A percentile compares a stretch with the other conserved stretches of the same genome.
Conservation (phyloP, 2,888 invertebrate species). For the Cerastis leucographa region DNA sequence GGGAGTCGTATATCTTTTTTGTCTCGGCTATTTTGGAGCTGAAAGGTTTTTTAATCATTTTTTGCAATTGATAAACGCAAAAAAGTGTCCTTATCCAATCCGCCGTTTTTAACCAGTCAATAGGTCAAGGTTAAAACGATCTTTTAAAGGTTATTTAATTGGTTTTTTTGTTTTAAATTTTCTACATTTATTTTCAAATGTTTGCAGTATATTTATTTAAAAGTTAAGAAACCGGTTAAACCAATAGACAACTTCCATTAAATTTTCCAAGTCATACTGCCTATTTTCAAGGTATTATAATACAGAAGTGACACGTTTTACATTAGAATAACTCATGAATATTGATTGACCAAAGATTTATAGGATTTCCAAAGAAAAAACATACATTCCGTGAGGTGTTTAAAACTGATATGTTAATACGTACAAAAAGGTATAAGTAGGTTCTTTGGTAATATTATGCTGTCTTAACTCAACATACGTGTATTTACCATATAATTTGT, state of each 20-base stretch:
- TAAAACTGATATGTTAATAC: slow-evolving; percentile 60
- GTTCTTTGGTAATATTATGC: slow-evolving; percentile 43
- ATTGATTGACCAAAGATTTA: slow-evolving; percentile 57
- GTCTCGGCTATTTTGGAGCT: background rate
- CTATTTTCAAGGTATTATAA: slow-evolving; percentile 38
- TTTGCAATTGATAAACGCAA: background rate
- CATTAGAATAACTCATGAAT: slow-evolving; percentile 58
- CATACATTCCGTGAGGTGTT: slow-evolving; percentile 58
- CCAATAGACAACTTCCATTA: slow-evolving; percentile 12
- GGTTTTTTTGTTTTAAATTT: background rate
- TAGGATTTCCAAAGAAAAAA: slow-evolving; percentile 58
- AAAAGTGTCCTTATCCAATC: background rate
- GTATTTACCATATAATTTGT: slow-evolving; percentile 22
- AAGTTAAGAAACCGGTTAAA: slow-evolving; percentile 17
- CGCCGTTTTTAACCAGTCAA: background rate
- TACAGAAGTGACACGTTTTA: slow-evolving; percentile 49
- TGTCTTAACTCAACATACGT: slow-evolving; percentile 15
- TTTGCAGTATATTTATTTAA: background rate
- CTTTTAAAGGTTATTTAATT: background rate
- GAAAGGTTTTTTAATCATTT: background rate
- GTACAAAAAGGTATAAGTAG: slow-evolving; percentile 26
- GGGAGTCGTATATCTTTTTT: background rate
- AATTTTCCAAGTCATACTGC: slow-evolving; percentile 28
- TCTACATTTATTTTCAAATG: background rate
- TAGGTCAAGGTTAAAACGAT: slow-evolving; percentile 7